Percentiles rank a stretch among this genome's conserved stretches.
Conservation (phyloP, 2,797 vertebrate species). For the Anomalospiza imberbis region DNA sequence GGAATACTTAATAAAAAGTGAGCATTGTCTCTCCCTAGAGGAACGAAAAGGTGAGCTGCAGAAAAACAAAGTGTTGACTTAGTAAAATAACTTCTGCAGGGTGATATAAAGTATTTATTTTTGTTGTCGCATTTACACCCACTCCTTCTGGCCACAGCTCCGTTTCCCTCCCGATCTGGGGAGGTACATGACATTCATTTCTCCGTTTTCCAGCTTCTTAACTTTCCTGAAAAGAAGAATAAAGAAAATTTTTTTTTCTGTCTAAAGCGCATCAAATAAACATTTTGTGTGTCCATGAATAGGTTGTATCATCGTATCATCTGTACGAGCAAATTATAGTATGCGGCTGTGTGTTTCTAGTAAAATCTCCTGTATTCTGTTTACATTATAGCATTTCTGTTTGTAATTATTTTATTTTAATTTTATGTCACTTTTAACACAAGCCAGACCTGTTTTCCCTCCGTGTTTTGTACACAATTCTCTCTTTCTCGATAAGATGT, state of each 20-base stretch:
- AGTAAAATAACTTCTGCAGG: not conserved
- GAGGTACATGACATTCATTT: not conserved
- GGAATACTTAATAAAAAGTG: not conserved
- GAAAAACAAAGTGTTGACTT: not conserved
- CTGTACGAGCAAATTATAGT: constrained; percentile 36
- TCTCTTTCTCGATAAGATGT: constrained; percentile 78
- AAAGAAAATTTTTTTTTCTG: not conserved
- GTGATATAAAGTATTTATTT: constrained; percentile 16
- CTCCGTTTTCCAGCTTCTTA: not conserved
- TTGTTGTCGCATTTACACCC: constrained; percentile 46
- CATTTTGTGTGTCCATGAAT: not conserved
- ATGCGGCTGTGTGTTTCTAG: constrained; percentile 8
- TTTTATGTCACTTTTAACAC: constrained; percentile 80
- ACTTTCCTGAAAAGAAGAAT: not conserved
- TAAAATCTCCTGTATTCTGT: constrained; percentile 67
- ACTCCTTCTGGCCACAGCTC: not conserved
- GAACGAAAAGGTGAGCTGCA: not conserved
- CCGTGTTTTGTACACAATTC: constrained; percentile 75
- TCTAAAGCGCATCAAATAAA: constrained; percentile 10
- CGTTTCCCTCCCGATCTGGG: not conserved
- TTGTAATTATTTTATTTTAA: constrained; percentile 80
- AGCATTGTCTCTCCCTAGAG: not conserved
- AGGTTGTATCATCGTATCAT: constrained; percentile 10
- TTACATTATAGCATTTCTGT: constrained; percentile 71
- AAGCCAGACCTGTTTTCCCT: constrained; percentile 72